phyloP scores from a whole-genome alignment of 2,888 invertebrate genomes.

The Tiliacea aurago region DNA sequence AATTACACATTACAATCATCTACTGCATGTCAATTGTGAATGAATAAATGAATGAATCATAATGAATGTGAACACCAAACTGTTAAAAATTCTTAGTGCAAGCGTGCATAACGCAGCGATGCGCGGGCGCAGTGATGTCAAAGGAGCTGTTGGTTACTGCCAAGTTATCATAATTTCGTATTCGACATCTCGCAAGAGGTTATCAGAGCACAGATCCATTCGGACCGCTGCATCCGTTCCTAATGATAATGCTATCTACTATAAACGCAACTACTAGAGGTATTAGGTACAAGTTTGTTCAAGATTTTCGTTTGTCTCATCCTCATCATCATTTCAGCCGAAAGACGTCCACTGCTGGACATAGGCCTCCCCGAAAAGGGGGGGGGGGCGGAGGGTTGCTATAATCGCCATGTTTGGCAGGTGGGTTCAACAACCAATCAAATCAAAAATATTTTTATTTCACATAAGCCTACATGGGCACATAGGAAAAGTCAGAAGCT shows the following conservation, averaged over 20 bases:
- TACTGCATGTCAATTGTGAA: background rate
- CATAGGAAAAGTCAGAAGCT: no score
- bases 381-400: no score
- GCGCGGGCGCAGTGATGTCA: constrained; percentile 75
- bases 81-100: constrained; percentile 20
- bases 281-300: constrained; percentile 21
- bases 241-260: constrained; percentile 71
- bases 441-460: no score
- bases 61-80: background rate
- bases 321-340: no score
- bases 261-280: constrained; percentile 45
- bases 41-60: no score
- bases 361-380: no score
- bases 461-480: no score
- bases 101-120: constrained; percentile 60
- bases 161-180: constrained; percentile 72
- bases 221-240: constrained; percentile 79
- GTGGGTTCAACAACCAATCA: no score
- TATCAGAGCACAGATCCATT: constrained; percentile 75
- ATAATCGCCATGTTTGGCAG: no score
- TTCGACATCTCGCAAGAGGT: constrained; percentile 77
- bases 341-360: no score
- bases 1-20: background rate
- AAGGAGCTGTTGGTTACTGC: constrained; percentile 79
- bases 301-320: constrained; percentile 21